phyloP scores from a whole-genome alignment of 2,797 vertebrate species.

The Arnoldichthys spilopterus region DNA sequence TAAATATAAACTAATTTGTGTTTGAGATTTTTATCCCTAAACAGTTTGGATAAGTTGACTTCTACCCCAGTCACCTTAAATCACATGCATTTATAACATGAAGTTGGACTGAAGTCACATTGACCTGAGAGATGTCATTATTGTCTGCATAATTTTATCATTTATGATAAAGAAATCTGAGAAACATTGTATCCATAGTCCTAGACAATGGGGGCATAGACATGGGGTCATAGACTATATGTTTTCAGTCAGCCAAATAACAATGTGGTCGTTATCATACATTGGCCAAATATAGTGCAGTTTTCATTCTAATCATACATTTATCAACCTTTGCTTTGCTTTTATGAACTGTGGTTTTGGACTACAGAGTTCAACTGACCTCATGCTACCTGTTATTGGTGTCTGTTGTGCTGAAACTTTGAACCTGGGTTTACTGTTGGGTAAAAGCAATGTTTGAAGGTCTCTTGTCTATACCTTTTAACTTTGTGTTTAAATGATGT shows the following conservation, averaged over 20 bases:
- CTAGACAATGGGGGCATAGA: too few species aligned
- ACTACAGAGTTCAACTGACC: neutral
- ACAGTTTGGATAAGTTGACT: neutral
- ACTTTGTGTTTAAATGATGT: slow-evolving; percentile 1
- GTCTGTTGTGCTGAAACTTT: slow-evolving; percentile 21
- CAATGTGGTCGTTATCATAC: neutral
- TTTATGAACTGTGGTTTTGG: neutral
- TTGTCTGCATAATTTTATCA: neutral
- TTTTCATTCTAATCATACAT: neutral
- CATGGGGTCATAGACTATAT: neutral
- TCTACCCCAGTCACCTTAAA: neutral
- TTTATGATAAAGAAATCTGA: neutral
- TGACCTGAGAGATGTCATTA: neutral
- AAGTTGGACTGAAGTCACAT: neutral
- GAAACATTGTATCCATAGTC: too few species aligned
- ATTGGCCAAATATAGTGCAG: neutral
- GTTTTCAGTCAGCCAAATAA: neutral
- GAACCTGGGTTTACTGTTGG: slow-evolving; percentile 26
- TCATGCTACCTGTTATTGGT: slow-evolving; percentile 8
- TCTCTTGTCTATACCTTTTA: neutral
- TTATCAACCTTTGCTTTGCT: neutral
- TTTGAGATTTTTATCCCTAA: neutral
- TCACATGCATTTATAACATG: neutral
- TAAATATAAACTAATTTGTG: neutral
- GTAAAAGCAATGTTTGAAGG: neutral